Evolutionary conservation across 2,888 invertebrate genomes (phyloP), one percentile per base, ranked within the genome.

Genomic region (Scaptomyza caliginosa): DNA sequence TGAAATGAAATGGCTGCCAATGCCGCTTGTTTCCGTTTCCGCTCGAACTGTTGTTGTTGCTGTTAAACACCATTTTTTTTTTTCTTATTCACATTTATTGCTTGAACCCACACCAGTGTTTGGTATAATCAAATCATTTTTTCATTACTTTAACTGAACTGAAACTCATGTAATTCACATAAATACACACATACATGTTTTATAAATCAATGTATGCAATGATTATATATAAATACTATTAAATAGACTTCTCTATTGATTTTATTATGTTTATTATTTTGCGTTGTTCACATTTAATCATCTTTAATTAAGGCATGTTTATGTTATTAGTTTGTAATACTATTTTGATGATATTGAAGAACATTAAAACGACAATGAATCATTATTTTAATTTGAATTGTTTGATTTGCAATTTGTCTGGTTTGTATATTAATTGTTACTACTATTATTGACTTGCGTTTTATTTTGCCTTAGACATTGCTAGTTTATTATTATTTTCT

Each of bases 21-120:
- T 65, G 49, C 54, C 64, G 70, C 72, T 70, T 74, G 60, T 73
- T 74, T 73, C 74, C 72, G 70, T 74, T 73, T 73, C 70, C 74
- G 70, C 36, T 63, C 30, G 24, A 48, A 40, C 40, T 58, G 23
- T 48, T 66, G 43, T 51, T 68, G 32, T 49, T 54, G 32, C 45
- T 54, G 23, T 24, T 51, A 13, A 4, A 30, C 30, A 21, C 32
- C 7, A n/a, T 45, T 45, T 11, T 30, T 19, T 17, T 28, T 17
- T 26, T 26, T 16, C n/a, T 40, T 11, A 10, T 28, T 19, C 10
- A 30, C 19, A 62, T 30, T 62, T 48, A 28, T 24, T 51, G 32
- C 19, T 26, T 36, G 46, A 59, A 59, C 13, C 17, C 34, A 34
- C 52, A 48, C 51, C 67, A 60, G 42, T 30, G 40, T 34, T 24